A percentile compares a stretch with the other conserved stretches of the same genome.
These are phyloP conservation scores for Stichopus horrens DNA, from an alignment of 53 echinoderm and acorn worm genomes.

Conservation along the genomic window DNA sequence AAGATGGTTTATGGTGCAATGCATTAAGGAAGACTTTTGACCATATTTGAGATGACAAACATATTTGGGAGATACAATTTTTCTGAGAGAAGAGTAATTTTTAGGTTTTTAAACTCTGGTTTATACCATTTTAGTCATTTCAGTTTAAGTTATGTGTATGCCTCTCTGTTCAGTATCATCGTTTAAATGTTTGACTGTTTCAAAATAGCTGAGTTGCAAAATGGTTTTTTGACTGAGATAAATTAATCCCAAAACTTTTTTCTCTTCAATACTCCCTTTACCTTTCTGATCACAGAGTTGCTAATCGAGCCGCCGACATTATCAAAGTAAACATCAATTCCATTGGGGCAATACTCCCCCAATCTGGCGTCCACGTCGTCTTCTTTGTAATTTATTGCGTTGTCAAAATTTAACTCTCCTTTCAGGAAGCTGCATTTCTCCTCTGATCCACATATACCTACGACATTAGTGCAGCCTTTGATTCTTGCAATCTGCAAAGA, in stretches of 20 bases:
- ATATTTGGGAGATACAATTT: too few species aligned
- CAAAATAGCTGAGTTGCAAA: too few species aligned
- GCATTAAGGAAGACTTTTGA: too few species aligned
- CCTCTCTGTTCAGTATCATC: too few species aligned
- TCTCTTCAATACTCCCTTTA: constrained; percentile 2
- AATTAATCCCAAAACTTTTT: background rate
- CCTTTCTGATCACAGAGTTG: constrained; percentile 89
- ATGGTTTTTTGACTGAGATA: too few species aligned
- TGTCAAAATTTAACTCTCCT: constrained; percentile 79
- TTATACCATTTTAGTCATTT: too few species aligned
- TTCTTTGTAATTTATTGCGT: constrained; percentile 90
- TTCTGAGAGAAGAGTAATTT: too few species aligned
- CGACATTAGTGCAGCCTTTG: constrained; percentile 81
- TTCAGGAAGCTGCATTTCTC: constrained; percentile 79
- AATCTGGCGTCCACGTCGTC: constrained; percentile 66
- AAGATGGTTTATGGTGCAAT: too few species aligned
- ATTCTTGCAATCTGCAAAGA: constrained; percentile 75
- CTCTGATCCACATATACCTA: constrained; percentile 90
- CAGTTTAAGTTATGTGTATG: too few species aligned
- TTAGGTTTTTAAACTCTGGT: too few species aligned
- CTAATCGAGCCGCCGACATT: constrained; percentile 94
- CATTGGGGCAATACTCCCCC: constrained; percentile 80
- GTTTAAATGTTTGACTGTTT: too few species aligned
- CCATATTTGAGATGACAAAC: too few species aligned
- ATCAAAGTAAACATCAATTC: constrained; percentile 91